phyloP scores from a whole-genome alignment of 2,888 invertebrate species.

The Drosophila neonasuta region DNA sequence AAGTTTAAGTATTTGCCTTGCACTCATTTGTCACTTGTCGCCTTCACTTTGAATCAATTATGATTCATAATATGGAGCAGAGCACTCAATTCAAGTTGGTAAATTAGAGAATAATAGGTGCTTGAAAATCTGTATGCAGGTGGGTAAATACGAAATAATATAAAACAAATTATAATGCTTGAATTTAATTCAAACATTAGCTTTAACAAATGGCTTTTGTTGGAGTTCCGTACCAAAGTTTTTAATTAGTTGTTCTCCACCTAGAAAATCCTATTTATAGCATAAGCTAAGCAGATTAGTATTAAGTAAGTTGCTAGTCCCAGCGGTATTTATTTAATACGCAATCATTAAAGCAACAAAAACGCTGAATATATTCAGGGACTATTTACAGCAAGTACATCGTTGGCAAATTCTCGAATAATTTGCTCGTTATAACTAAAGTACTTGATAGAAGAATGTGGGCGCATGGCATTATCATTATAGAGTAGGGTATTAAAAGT shows the following conservation, averaged over 20 bases:
- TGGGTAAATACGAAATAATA: no score
- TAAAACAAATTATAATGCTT: no score
- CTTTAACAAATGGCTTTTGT: no score
- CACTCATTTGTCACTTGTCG: conserved; percentile 19
- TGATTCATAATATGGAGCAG: conserved; percentile 3
- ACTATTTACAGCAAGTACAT: background rate
- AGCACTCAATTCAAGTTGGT: background rate
- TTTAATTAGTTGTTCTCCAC: background rate
- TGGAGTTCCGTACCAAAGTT: no score
- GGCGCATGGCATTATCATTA: conserved; percentile 4
- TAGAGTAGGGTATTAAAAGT: conserved; percentile 48
- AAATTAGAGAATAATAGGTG: background rate
- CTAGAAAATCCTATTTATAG: background rate
- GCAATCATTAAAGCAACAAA: background rate
- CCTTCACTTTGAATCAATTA: conserved; percentile 34
- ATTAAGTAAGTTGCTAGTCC: background rate
- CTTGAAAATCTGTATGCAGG: no score
- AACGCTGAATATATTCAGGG: background rate
- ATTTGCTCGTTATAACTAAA: background rate
- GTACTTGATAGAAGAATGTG: background rate
- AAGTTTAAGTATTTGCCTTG: conserved; percentile 36
- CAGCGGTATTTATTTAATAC: background rate
- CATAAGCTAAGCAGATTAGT: background rate
- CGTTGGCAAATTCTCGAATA: background rate
- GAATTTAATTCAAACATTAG: no score